Conservation (phyloP, 1,140 invertebrate species). For the Ceratosolen fusciceps region DNA sequence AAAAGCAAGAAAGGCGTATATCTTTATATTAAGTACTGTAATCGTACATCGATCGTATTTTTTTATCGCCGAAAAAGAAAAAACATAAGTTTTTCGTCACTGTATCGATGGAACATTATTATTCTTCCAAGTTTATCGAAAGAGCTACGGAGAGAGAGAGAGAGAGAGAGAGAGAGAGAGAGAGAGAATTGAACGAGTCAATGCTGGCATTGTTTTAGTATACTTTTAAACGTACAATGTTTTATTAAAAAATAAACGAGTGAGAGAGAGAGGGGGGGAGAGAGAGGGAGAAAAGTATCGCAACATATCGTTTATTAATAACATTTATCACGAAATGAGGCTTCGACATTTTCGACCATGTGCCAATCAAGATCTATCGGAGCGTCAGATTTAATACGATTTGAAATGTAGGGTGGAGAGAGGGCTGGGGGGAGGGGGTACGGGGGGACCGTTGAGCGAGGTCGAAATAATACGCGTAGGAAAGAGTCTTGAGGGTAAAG, state of each 20-base stretch:
- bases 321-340: neutral
- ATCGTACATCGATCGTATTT: conserved; percentile 9
- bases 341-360: neutral
- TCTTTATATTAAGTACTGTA: neutral
- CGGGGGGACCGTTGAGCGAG: neutral
- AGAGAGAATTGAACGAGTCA: conserved; percentile 1
- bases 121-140: conserved; percentile 29
- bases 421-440: neutral
- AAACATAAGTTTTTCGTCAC: conserved; percentile 10
- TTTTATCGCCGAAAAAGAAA: conserved; percentile 15
- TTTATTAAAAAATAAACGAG: conserved; percentile 15
- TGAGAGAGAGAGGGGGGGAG: too few species aligned
- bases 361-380: neutral
- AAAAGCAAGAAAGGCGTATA: neutral
- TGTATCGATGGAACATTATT: conserved; percentile 20
- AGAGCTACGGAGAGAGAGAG: neutral
- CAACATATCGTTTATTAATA: conserved; percentile 17
- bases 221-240: neutral
- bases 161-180: neutral
- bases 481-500: neutral
- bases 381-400: neutral
- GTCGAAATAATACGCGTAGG: neutral
- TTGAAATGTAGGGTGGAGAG: neutral
- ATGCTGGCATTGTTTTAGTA: conserved; percentile 17
- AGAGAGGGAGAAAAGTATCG: too few species aligned